These are phyloP conservation scores for Parus major DNA, from an alignment of 2,113 vertebrate species.

Conservation along the genomic window DNA sequence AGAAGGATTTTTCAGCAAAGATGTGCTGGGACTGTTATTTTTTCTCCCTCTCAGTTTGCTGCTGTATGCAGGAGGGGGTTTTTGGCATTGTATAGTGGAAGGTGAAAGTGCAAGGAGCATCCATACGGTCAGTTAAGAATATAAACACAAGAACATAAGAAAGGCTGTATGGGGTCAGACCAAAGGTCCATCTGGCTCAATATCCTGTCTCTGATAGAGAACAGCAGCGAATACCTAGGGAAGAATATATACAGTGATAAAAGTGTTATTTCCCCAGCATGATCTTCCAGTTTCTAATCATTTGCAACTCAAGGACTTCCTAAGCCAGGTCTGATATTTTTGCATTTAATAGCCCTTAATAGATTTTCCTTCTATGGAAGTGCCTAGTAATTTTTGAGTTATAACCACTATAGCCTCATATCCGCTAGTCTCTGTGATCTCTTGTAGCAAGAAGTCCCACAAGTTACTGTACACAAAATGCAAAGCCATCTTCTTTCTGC, in stretches of 20 bases:
- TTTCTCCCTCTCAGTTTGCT: neutral
- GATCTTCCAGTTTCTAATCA: conserved; percentile 26
- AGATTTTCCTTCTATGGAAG: conserved; percentile 9
- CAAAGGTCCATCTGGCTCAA: conserved; percentile 59
- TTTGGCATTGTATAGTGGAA: neutral
- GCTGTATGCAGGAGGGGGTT: neutral
- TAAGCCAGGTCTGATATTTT: conserved; percentile 35
- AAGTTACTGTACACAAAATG: neutral
- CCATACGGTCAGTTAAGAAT: conserved; percentile 49
- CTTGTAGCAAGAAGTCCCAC: neutral
- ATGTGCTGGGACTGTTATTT: neutral
- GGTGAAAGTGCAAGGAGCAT: conserved; percentile 55
- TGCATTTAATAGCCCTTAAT: conserved; percentile 20
- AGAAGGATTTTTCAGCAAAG: conserved; percentile 18
- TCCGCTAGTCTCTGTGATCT: neutral
- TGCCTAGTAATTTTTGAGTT: conserved; percentile 23
- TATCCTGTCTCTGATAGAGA: conserved; percentile 60
- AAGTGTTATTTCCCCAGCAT: conserved; percentile 47
- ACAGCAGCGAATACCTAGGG: conserved; percentile 45
- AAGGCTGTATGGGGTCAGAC: conserved; percentile 40
- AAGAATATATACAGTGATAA: conserved; percentile 45
- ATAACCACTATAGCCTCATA: neutral
- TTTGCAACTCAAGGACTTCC: conserved; percentile 57
- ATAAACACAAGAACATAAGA: conserved; percentile 53
- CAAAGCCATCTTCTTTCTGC: neutral